Evolutionary conservation across 2,113 vertebrate species (phyloP), one percentile per base, ranked within the genome.

Genomic region (Cebus imitator): DNA sequence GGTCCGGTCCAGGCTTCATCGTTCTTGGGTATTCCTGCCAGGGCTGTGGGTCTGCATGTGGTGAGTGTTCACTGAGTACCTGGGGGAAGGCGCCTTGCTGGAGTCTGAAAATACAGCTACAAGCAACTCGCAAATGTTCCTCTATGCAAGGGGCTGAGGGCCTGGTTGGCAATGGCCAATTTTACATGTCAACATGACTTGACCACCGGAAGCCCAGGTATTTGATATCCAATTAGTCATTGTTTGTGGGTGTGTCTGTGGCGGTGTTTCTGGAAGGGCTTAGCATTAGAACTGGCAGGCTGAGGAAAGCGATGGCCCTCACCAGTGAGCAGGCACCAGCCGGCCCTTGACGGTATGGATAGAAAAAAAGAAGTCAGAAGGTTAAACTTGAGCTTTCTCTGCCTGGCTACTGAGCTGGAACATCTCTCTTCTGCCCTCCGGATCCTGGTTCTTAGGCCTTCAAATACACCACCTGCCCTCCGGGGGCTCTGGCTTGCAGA

Each of bases 401-500:
- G 17, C n/a, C n/a, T 58, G 40, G 55, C 17, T 52, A 1, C 5
- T 64, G 55, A 43, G 68, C 21, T n/a, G 27, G 6, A 43, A 35
- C n/a, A 6, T 5, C 17, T 2, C 2, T 37, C 35, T 64, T 40
- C 40, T 32, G 43, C 21, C 21, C 40, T 32, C 7, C 1, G 4
- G 5, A 25, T n/a, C 14, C 20, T 55, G 16, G 21, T 52, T 43
- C 57, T n/a, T 21, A n/a, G 50, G 45, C 55, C 55, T 82, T 70
- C 1, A 2, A 37, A 43, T 48, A 4, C 0, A 57, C 8, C 5
- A 14, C 12, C 5, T 2, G 40, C 40, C 55, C 61, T 40, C 12
- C 5, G 1, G 32, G 21, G 10, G 27, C 14, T n/a, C 52, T 35
- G 18, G 21, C 13, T 45, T 58, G 40, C 21, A 45, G 37, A 8